A percentile compares a stretch with the other conserved stretches of the same genome.
These are phyloP conservation scores for Pasiphila rectangulata DNA, from an alignment of 2,888 invertebrate genomes.

Conservation along the genomic window DNA sequence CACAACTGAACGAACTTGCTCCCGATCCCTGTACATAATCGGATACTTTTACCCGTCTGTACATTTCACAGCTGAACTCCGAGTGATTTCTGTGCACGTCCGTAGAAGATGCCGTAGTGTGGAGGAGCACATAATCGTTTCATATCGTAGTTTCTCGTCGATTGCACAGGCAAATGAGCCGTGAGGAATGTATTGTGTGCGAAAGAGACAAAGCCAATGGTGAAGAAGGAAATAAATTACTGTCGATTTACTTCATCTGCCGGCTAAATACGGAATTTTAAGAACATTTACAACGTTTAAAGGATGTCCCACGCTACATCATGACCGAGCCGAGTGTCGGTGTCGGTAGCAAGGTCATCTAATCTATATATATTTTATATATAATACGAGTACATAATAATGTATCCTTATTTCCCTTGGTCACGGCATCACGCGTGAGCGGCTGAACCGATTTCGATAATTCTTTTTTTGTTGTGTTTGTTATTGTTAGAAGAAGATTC, in stretches of 20 bases:
- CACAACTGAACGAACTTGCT: slow-evolving; percentile 42
- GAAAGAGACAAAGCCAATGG: slow-evolving; percentile 46
- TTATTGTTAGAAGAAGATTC: too few relatives aligned
- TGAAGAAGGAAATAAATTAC: slow-evolving; percentile 45
- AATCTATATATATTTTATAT: too few relatives aligned
- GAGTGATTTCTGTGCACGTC: slow-evolving; percentile 28
- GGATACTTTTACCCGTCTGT: neutral
- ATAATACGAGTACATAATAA: too few relatives aligned
- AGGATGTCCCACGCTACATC: too few relatives aligned
- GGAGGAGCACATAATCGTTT: slow-evolving; percentile 48
- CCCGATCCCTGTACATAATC: slow-evolving; percentile 27
- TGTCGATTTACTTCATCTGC: slow-evolving; percentile 36
- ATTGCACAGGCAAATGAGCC: slow-evolving; percentile 63
- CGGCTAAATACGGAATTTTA: slow-evolving; percentile 27
- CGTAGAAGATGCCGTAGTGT: slow-evolving; percentile 27
- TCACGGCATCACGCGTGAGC: too few relatives aligned
- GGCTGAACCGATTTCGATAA: too few relatives aligned
- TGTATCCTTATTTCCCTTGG: too few relatives aligned
- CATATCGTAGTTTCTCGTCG: slow-evolving; percentile 63
- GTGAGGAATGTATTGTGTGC: slow-evolving; percentile 53
- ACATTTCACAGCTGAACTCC: neutral
- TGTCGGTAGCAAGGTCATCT: too few relatives aligned
- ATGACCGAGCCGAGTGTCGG: too few relatives aligned
- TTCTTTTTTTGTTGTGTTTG: too few relatives aligned
- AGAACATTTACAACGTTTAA: neutral